Conservation (phyloP, 2,888 invertebrate species). For the Matsumyia berberina region DNA sequence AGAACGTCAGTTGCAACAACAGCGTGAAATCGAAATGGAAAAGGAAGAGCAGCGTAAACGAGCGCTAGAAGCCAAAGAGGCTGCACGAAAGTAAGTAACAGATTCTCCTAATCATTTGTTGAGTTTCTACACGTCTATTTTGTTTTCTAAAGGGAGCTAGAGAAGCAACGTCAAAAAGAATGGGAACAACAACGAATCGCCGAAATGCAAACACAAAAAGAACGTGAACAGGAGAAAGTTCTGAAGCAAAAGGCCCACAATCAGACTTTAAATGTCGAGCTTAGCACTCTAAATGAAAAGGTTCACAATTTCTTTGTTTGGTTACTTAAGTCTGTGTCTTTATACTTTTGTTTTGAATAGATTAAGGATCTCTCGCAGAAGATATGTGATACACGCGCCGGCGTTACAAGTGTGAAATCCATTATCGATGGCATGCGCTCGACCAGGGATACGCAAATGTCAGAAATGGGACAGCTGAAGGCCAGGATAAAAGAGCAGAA, state of each 20-base stretch:
- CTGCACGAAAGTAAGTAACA: conserved; percentile 86
- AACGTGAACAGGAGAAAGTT: conserved; percentile 93
- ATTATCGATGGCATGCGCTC: conserved; percentile 98
- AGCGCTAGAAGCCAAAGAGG: conserved; percentile 91
- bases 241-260: conserved; percentile 94
- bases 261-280: conserved; percentile 92
- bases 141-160: conserved; percentile 89
- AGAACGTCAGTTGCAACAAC: conserved; percentile 91
- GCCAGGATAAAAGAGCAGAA: conserved; percentile 93
- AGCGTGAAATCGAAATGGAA: conserved; percentile 90
- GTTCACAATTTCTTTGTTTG: conserved; percentile 71
- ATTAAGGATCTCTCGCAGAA: conserved; percentile 92
- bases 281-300: conserved; percentile 86
- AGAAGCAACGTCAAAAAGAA: conserved; percentile 96
- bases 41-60: conserved; percentile 92
- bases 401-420: conserved; percentile 95
- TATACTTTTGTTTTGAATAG: conserved; percentile 82
- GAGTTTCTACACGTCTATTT: too few relatives aligned
- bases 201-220: conserved; percentile 93
- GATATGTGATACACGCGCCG: conserved; percentile 92
- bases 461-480: conserved; percentile 93
- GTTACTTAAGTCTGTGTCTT: background rate
- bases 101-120: background rate
- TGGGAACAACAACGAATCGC: conserved; percentile 96
- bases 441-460: conserved; percentile 95